phyloP scores from a whole-genome alignment of 2,113 vertebrate species.

The Phylloscopus trochilus region DNA sequence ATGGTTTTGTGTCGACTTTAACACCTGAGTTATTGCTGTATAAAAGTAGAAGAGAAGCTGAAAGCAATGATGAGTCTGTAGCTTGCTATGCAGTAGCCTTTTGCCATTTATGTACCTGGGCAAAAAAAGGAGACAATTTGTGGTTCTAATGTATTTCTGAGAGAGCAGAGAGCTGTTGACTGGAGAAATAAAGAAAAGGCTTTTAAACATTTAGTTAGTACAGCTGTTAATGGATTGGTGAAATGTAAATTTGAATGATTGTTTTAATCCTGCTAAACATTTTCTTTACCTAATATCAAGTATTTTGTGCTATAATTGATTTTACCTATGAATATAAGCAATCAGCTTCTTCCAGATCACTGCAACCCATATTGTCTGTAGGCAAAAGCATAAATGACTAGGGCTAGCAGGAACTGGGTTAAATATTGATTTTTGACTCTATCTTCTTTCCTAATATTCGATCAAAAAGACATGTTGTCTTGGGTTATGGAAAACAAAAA shows the following conservation, averaged over 20 bases:
- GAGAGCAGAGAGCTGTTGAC: slow-evolving; percentile 4
- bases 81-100: not conserved
- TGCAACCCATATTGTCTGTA: not conserved
- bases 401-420: not conserved
- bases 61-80: not conserved
- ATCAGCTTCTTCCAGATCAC: not conserved
- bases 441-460: not conserved
- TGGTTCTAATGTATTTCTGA: not conserved
- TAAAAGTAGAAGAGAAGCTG: not conserved
- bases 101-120: not conserved
- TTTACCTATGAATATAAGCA: not conserved
- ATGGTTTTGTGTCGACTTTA: not conserved
- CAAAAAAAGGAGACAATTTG: not conserved
- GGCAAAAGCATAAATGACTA: not conserved
- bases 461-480: not conserved
- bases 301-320: slow-evolving; percentile 16
- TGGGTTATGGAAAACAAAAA: no score
- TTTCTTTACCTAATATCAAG: slow-evolving; percentile 9
- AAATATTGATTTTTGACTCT: not conserved
- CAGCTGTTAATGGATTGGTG: not conserved
- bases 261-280: slow-evolving; percentile 28
- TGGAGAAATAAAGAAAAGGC: not conserved
- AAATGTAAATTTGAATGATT: slow-evolving; percentile 4
- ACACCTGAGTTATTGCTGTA: not conserved
- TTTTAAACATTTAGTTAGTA: not conserved